A percentile compares a stretch with the other conserved stretches of the same genome.
Evolutionary conservation across 2,113 vertebrate genomes (phyloP).

Genomic region (Heterotilapia buettikoferi): DNA sequence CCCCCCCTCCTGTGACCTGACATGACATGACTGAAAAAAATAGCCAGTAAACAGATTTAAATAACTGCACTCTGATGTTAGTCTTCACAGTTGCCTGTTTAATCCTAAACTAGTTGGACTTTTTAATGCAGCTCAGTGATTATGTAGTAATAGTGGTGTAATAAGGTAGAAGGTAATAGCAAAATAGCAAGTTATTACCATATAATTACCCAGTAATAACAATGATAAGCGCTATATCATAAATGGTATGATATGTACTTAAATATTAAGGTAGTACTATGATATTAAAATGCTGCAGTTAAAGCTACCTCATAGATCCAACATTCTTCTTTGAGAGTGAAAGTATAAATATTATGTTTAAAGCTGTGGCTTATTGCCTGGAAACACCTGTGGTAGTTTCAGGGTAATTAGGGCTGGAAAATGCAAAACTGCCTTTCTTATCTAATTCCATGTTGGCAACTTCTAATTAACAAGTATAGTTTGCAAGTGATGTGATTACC

Average conservation of each 20-base stretch:
- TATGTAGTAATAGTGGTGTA: not conserved
- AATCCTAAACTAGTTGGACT: not conserved
- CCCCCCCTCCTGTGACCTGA: not conserved
- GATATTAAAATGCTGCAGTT: not conserved
- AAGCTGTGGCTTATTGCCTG: not conserved
- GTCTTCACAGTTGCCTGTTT: not conserved
- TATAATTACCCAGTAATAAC: not conserved
- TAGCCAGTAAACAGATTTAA: not conserved
- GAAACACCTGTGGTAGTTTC: not conserved
- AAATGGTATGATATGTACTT: not conserved
- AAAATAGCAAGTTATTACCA: not conserved
- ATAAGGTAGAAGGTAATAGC: not conserved
- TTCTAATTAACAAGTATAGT: not conserved
- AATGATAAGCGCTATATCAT: not conserved
- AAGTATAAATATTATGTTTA: not conserved
- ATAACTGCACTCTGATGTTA: not conserved
- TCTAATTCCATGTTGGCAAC: not conserved
- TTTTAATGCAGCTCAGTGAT: not conserved
- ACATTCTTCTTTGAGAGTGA: not conserved
- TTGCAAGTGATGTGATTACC: not conserved
- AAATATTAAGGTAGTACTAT: not conserved
- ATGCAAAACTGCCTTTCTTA: not conserved
- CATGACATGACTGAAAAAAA: not conserved
- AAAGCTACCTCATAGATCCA: not conserved
- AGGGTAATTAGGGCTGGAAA: not conserved